These are phyloP conservation scores for Macroglossus sobrinus DNA, from an alignment of 2,113 vertebrate genomes.

Conservation along the genomic window DNA sequence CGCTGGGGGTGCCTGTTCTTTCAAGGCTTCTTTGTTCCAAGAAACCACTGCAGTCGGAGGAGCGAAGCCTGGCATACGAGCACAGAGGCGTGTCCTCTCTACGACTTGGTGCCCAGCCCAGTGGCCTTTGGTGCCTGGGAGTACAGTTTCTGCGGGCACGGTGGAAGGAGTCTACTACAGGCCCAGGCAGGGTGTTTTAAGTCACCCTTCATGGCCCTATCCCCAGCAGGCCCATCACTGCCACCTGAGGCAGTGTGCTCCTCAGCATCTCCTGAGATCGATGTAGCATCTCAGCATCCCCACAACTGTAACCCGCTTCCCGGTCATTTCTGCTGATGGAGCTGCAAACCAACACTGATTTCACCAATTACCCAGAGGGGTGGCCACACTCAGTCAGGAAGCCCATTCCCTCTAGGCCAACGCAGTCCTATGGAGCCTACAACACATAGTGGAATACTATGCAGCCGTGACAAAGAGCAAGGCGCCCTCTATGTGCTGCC, in stretches of 20 bases:
- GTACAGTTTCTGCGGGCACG: background rate
- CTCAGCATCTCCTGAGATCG: background rate
- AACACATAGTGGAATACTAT: background rate
- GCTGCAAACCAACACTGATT: background rate
- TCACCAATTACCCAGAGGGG: background rate
- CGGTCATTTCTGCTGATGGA: background rate
- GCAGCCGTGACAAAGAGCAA: background rate
- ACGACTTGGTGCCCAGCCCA: accelerated
- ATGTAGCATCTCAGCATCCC: too few relatives aligned
- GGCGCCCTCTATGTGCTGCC: too few relatives aligned
- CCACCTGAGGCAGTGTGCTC: background rate
- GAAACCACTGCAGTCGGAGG: background rate
- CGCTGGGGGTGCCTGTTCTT: background rate
- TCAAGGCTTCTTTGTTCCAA: background rate
- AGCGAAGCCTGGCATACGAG: background rate
- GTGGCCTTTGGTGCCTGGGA: background rate
- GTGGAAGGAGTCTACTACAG: background rate
- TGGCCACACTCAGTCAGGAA: background rate
- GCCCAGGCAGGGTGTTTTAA: too few relatives aligned
- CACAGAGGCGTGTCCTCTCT: accelerated
- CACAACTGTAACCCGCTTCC: too few relatives aligned
- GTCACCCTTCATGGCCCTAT: background rate
- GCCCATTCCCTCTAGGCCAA: too few relatives aligned
- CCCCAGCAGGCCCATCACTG: background rate
- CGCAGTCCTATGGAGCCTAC: background rate